Evolutionary conservation across 2,113 vertebrate genomes (phyloP), one percentile per base, ranked within the genome.

Genomic region (Tetrax tetrax): DNA sequence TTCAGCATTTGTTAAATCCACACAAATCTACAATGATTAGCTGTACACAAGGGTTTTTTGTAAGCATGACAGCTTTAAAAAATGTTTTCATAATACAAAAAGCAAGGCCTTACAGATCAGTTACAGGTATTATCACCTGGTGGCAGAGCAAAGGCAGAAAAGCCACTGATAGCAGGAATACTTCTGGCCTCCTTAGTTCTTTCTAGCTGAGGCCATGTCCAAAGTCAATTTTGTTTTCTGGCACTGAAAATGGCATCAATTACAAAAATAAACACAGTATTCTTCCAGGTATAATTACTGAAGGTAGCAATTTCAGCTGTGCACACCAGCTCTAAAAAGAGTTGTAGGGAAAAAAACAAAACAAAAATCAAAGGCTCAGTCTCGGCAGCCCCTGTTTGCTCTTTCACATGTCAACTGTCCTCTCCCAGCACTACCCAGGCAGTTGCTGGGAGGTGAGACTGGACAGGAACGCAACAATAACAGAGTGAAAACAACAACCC

Each of bases 361-460:
- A 63, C 48, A 78, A 51, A 89, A 93, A 47, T 37, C 75, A 83
- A 83, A 93, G 69, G 54, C 41, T 65, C 16, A 11, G 37, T 11
- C 83, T 86, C 86, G 57, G 82, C 47, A 93, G 47, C 15, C 47
- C 53, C 59, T 9, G 5, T 93, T 93, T 92, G 72, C 61, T 90
- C 75, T 90, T 68, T 24, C 68, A 22, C 27, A 10, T 10, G 7
- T 61, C 63, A 83, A 13, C 9, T 15, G 9, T 3, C 28, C 79
- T 72, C 47, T 66, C 75, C 56, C 45, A 70, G n/a, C 59, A 77
- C 63, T 23, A 61, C 37, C 60, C 83, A 81, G 60, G 10, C 51
- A 13, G 87, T 89, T 96, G 90, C 96, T 90, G 88, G 88, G 92
- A 94, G 68, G 64, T 45, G 64, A 72, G 24, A 37, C 35, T 21